Conservation (phyloP, 2,888 invertebrate genomes). For the Norana najaformis region DNA sequence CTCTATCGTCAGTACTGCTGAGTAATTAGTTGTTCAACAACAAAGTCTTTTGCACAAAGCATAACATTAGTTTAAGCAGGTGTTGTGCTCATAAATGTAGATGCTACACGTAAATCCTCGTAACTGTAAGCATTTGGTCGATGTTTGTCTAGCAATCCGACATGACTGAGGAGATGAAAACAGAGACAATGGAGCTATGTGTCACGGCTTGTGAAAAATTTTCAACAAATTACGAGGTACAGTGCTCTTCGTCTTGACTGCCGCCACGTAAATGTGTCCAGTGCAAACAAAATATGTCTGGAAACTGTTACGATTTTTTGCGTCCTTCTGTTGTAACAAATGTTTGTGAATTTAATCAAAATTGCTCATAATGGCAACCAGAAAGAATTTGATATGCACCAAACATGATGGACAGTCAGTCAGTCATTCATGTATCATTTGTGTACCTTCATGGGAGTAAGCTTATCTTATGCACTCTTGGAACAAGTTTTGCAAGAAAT, state of each 20-base stretch:
- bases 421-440: no score
- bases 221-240: slow-evolving; percentile 80
- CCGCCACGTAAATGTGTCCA: not conserved
- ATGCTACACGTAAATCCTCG: not conserved
- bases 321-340: no score
- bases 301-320: not conserved
- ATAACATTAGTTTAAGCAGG: not conserved
- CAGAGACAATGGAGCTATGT: slow-evolving; percentile 85
- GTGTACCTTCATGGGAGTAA: no score
- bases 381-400: no score
- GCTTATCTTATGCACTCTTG: no score
- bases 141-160: slow-evolving; percentile 76
- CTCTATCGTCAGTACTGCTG: no score
- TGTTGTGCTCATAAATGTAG: not conserved
- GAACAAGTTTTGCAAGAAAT: no score
- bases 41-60: not conserved
- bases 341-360: no score
- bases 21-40: no score
- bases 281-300: not conserved
- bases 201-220: slow-evolving; percentile 92
- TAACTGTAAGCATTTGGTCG: not conserved
- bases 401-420: no score
- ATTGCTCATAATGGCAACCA: no score
- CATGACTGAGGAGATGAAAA: slow-evolving; percentile 89
- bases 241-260: not conserved